Evolutionary conservation across 2,797 vertebrate genomes (phyloP), one percentile per base, ranked within the genome.

Genomic region (Adelosebastes latens): DNA sequence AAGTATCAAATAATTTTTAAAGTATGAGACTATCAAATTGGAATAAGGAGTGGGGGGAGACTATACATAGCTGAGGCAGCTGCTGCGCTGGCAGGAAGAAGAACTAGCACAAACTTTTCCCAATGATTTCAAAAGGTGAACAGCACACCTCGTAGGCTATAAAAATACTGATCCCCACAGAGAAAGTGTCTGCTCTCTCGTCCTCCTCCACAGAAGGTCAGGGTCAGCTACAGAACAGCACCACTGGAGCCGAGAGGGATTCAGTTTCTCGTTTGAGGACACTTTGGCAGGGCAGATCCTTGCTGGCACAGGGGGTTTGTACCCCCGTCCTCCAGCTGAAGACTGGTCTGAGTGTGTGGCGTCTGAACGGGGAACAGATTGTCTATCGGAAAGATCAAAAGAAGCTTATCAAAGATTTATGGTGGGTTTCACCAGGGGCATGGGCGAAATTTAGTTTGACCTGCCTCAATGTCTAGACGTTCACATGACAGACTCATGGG

Each of bases 111-210:
- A 72, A n/a, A 46, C 55, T 84, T 81, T 67, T 67, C 56, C 53
- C 66, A 77, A 75, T 77, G 59, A 87, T 86, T 89, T 82, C 32
- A 82, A 65, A 67, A 70, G 58, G 67, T 70, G 64, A 88, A 72
- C 59, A 60, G 67, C 69, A 61, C 53, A 53, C 39, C 72, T 77
- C 68, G 55, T 20, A 27, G 63, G 70, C 77, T 73, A 60, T 74
- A 75, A 83, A 80, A n/a, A 66, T 22, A 77, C 25, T 29, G 49
- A 42, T 86, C 66, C 83, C 81, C 52, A 32, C 81, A 75, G 75
- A 77, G 80, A 71, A 71, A 31, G 62, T 31, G 68, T 67, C 60
- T 74, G 58, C 59, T 85, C 55, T 72, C 36, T 80, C 8, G 29
- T 75, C 64, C 83, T 84, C 64, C 67, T 78, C 36, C 18, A 36